A percentile compares a stretch with the other conserved stretches of the same genome.
Evolutionary conservation across 2,113 vertebrate species (phyloP).

Genomic region (Ginglymostoma cirratum): DNA sequence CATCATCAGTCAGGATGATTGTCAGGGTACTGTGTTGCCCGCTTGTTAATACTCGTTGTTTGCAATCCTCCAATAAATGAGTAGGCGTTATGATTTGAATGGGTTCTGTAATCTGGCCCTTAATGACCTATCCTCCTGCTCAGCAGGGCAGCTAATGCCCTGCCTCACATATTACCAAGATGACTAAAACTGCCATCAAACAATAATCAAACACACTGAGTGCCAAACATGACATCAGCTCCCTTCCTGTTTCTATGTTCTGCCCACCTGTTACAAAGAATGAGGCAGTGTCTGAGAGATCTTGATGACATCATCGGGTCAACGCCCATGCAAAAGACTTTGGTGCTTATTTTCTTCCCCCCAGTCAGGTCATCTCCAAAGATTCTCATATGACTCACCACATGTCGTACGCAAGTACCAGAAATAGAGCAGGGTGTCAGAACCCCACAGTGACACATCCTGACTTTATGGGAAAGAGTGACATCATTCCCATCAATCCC

Average conservation of each 20-base stretch:
- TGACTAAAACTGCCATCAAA: conserved; percentile 23
- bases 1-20: background rate
- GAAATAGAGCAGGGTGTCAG: conserved; percentile 52
- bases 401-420: background rate
- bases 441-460: conserved; percentile 43
- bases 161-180: background rate
- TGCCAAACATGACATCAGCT: conserved; percentile 53
- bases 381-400: background rate
- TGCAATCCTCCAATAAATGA: background rate
- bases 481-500: background rate
- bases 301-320: conserved; percentile 55
- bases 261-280: conserved; percentile 54
- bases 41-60: background rate
- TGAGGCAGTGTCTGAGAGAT: conserved; percentile 56
- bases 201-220: conserved; percentile 39
- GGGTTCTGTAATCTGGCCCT: background rate
- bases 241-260: conserved; percentile 49
- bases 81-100: background rate
- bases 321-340: conserved; percentile 51
- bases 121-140: background rate
- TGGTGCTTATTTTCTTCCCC: conserved; percentile 44
- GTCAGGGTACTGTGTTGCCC: background rate
- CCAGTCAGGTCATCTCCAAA: conserved; percentile 39
- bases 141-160: background rate
- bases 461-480: background rate